Base-by-base conservation (phyloP, 2,888 invertebrate genomes). In the Nomada hirtipes region DNA sequence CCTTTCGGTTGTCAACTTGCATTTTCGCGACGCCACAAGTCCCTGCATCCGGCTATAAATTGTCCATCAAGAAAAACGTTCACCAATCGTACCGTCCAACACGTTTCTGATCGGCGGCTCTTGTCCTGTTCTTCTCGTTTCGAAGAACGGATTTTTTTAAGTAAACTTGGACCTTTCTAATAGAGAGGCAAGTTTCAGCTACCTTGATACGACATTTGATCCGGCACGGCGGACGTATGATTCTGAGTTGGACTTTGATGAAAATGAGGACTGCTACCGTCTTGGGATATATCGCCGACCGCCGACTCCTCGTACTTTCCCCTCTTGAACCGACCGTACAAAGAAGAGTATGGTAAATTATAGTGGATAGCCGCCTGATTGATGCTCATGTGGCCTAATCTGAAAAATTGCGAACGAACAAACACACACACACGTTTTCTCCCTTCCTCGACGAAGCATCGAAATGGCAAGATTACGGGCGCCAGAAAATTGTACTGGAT, bases 291-390 rank as follows among this genome's bases (percentile, higher is more conserved):
- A 64, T 93, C 93, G 60, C 89, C 92, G 67, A 92, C 92, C 55
- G 92, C 90, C 26, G 94, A 93, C 71, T 94, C 94, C 79, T 97
- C 97, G 92, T 97, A 97, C 93, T 98, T 98, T 91, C 97, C 97
- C 69, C 98, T 95, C 93, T 98, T 98, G 93, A 98, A 98, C 77
- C 98, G 95, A 0, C 98, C 98, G 92, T 98, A 98, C 44, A 98
- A 94, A 4, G 98, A 98, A 18, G 98, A 98, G 93, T 98, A 98
- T 55, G 98, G 98, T 91, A 98, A 94, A 94, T 98, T 98, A 94
- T 96, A 98, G 93, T 98, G 98, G 89, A 98, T 98, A 71, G 98
- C 98, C 69, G 98, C 98, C 94, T 98, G 98, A 94, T 98, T 98
- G 91, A 98, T 98, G 83, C 98, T 98, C 98, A 98, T 98, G 93